Conservation (phyloP, 2,797 vertebrate genomes). For the Valencia hispanica region DNA sequence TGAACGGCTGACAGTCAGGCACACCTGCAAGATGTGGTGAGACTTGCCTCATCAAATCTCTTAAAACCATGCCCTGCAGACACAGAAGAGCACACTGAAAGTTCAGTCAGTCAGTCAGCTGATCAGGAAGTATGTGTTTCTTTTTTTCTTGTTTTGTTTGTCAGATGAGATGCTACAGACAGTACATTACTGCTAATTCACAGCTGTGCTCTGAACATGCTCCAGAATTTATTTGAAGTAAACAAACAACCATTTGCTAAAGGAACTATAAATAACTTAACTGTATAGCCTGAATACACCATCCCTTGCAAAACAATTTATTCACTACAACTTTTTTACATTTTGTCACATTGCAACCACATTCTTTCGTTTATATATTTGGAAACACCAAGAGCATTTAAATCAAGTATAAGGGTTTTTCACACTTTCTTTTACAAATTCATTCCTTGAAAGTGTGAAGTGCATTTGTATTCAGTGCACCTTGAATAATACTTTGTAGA, state of each 20-base stretch:
- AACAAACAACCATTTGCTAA: neutral
- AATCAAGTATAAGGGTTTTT: neutral
- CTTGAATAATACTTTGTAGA: neutral
- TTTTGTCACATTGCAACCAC: neutral
- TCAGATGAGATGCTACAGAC: neutral
- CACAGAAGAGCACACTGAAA: conserved; percentile 24
- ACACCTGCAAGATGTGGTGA: conserved; percentile 57
- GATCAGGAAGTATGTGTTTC: conserved; percentile 9
- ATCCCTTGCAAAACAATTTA: neutral
- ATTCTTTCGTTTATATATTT: neutral
- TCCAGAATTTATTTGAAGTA: neutral
- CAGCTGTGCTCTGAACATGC: neutral
- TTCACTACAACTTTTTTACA: neutral
- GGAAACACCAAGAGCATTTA: neutral
- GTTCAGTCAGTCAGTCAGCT: conserved; percentile 31
- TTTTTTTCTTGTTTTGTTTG: neutral
- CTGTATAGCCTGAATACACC: neutral
- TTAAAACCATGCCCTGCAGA: conserved; percentile 49
- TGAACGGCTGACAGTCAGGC: conserved; percentile 27
- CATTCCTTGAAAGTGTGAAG: neutral
- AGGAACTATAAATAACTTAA: neutral
- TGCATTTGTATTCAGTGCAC: neutral
- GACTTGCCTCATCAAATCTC: conserved; percentile 62
- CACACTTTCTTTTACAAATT: neutral
- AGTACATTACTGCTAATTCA: neutral